phyloP scores from a whole-genome alignment of 2,888 invertebrate species.

The Hoplodrina blanda region DNA sequence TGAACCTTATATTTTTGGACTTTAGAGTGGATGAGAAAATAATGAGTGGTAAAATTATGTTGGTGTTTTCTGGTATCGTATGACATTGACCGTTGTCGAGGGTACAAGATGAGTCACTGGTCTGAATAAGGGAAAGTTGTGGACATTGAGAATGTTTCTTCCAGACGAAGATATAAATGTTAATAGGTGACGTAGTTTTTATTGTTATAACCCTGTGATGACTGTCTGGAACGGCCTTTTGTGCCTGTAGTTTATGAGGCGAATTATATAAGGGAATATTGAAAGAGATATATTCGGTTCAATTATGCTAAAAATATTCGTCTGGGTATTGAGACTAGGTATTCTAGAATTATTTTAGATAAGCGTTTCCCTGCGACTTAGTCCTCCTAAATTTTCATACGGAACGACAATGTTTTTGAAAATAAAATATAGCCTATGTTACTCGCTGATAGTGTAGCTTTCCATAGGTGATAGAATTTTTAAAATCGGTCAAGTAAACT shows the following conservation, averaged over 20 bases:
- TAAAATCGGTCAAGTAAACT: too few species aligned
- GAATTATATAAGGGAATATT: slow-evolving; percentile 34
- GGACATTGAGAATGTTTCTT: slow-evolving; percentile 54
- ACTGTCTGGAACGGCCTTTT: slow-evolving; percentile 41
- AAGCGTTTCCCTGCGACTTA: too few species aligned
- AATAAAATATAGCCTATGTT: too few species aligned
- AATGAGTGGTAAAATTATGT: slow-evolving; percentile 1
- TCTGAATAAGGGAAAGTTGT: slow-evolving; percentile 56
- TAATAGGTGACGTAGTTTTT: slow-evolving; percentile 55
- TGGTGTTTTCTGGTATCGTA: slow-evolving; percentile 61
- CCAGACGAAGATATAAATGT: slow-evolving; percentile 57
- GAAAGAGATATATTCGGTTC: slow-evolving; percentile 9
- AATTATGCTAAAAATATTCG: neutral
- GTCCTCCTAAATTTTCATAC: too few species aligned
- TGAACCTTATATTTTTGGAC: neutral
- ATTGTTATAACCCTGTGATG: slow-evolving; percentile 56
- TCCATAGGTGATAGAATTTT: too few species aligned
- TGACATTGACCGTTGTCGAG: slow-evolving; percentile 78
- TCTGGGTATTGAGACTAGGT: slow-evolving; percentile 28
- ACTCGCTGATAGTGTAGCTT: too few species aligned
- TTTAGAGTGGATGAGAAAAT: slow-evolving; percentile 21
- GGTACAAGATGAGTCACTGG: slow-evolving; percentile 70
- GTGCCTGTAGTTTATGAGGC: slow-evolving; percentile 44
- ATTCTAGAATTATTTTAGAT: slow-evolving; percentile 9
- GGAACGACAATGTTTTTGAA: neutral